Evolutionary conservation across 2,113 vertebrate genomes (phyloP), one percentile per base, ranked within the genome.

Genomic region (Arothron firmamentum): DNA sequence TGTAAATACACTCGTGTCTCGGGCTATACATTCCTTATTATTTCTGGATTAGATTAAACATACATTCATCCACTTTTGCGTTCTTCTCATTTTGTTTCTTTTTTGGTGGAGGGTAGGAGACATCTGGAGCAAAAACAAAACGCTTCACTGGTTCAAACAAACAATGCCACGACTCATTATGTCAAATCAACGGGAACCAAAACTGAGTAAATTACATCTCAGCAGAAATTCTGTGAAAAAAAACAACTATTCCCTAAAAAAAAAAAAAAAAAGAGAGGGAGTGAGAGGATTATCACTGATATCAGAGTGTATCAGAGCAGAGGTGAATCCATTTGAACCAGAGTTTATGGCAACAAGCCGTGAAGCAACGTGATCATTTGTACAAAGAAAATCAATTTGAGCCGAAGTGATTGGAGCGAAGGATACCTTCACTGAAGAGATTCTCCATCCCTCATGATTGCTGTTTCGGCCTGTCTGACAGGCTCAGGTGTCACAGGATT

Each of bases 181-280:
- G 69, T 76, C 57, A 81, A 67, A 79, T 84, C 80, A 83, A 72
- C 70, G 52, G 83, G 77, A 81, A 85, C 68, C 60, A 52, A 69
- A 74, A 74, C 63, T 64, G 74, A 75, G 55, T 79, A 65, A 82
- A 86, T 85, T 81, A 77, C 74, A 66, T 84, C 69, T 77, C 61
- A 31, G 42, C 61, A 68, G 51, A 72, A 80, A 74, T 73, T 61
- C 70, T 70, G 82, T 61, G 45, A 75, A 62, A 82, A 81, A 69
- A 46, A 46, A 11, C 5, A 46, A 46, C 6, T 2, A 2, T 66
- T 73, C 70, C 60, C 67, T 45, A 47, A 83, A 85, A 87, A 84
- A 49, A 60, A 20, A 19, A 64, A 17, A 12, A 5, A 41, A 52
- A 8, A 62, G 47, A 14, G 63, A 46, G 21, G 65, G 3, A 41